Conservation (phyloP, 2,113 vertebrate species). For the Aegypius monachus region DNA sequence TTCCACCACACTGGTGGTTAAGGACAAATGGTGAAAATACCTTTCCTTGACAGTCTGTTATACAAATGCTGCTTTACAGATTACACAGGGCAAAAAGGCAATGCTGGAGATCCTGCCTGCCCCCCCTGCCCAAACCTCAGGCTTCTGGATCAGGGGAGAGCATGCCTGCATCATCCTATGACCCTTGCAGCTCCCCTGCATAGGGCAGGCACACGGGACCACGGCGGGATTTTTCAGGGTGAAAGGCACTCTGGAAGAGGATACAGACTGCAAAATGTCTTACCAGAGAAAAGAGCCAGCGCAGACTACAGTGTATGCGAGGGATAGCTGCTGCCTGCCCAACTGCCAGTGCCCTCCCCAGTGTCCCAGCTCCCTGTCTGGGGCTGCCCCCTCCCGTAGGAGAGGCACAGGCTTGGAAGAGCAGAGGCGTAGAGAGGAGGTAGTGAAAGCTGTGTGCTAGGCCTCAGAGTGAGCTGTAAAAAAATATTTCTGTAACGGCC, state of each 20-base stretch:
- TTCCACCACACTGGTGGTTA: neutral
- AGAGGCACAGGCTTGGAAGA: neutral
- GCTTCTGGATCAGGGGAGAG: neutral
- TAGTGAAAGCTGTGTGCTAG: neutral
- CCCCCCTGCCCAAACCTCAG: neutral
- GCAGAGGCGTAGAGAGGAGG: neutral
- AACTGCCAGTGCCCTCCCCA: neutral
- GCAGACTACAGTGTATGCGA: fast-evolving
- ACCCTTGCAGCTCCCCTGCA: neutral
- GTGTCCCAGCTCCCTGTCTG: neutral
- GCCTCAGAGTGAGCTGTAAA: neutral
- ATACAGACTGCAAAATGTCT: neutral
- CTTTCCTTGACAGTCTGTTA: neutral
- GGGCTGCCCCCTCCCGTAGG: neutral
- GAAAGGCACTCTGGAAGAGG: neutral
- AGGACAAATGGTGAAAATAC: neutral
- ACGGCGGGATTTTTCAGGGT: neutral
- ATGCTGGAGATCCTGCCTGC: neutral
- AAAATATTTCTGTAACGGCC: neutral
- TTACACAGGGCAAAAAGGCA: neutral
- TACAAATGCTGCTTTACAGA: neutral
- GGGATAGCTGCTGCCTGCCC: neutral
- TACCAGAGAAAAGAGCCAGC: neutral
- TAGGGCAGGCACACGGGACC: neutral
- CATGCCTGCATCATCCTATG: neutral